Evolutionary conservation across 2,888 invertebrate species (phyloP).

Genomic region (Hirtodrosophila confusa): DNA sequence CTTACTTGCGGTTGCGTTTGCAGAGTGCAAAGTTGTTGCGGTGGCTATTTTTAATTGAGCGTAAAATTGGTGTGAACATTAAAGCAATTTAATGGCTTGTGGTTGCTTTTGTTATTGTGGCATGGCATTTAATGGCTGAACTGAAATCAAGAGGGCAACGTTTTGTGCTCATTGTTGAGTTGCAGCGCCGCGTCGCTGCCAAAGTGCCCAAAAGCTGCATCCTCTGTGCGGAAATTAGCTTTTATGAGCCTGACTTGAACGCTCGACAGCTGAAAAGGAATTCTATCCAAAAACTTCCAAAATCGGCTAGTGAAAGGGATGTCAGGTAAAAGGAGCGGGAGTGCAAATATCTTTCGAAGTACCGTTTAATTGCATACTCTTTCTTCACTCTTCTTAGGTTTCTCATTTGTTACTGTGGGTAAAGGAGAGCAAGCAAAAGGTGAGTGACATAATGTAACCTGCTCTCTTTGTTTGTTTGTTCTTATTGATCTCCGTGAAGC

Average conservation of each 20-base stretch:
- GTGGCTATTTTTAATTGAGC: conserved; percentile 53
- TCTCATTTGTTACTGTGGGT: too few species aligned
- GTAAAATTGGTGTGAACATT: conserved; percentile 57
- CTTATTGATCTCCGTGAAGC: too few species aligned
- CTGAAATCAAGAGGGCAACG: background rate
- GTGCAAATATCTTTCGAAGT: background rate
- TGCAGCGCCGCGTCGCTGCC: background rate
- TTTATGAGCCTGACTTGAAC: background rate
- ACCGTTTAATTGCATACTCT: conserved; percentile 6
- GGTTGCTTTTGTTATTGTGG: conserved; percentile 8
- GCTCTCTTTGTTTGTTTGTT: too few species aligned
- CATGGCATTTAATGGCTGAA: background rate
- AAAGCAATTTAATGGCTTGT: conserved; percentile 30
- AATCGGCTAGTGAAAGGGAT: background rate
- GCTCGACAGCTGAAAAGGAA: too few species aligned
- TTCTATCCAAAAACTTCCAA: too few species aligned
- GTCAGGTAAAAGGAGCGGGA: background rate
- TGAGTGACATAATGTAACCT: too few species aligned
- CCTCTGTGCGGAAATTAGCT: conserved; percentile 4
- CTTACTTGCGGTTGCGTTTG: conserved; percentile 11
- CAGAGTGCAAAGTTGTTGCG: conserved; percentile 23
- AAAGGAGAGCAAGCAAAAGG: too few species aligned
- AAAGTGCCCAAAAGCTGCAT: background rate
- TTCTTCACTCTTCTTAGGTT: background rate
- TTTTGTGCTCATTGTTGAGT: conserved; percentile 1